Conservation (phyloP, 2,888 invertebrate species). For the Orchesellides sinensis region DNA sequence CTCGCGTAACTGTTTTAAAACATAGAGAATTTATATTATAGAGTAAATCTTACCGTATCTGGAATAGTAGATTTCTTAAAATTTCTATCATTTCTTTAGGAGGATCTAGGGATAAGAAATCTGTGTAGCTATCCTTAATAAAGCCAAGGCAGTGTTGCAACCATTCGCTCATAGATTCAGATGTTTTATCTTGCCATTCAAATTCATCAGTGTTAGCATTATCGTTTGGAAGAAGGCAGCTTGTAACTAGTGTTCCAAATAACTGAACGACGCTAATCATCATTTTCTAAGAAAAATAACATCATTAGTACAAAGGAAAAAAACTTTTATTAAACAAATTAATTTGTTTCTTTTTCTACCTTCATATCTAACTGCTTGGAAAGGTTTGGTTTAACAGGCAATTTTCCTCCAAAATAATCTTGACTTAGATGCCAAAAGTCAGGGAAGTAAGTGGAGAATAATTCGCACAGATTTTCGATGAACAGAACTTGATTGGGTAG, state of each 20-base stretch:
- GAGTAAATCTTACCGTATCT: constrained; percentile 82
- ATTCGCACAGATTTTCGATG: constrained; percentile 87
- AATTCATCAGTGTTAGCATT: constrained; percentile 57
- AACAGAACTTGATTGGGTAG: constrained; percentile 86
- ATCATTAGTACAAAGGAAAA: background rate
- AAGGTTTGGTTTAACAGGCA: constrained; percentile 85
- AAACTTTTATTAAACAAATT: background rate
- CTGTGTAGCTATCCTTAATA: constrained; percentile 87
- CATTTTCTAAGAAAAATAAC: constrained; percentile 79
- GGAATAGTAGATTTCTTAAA: constrained; percentile 89
- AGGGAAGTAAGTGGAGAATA: constrained; percentile 87
- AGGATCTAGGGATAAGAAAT: constrained; percentile 88
- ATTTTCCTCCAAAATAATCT: constrained; percentile 93
- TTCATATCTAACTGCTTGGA: constrained; percentile 88
- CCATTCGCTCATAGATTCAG: constrained; percentile 80
- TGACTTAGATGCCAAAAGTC: constrained; percentile 97
- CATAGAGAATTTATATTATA: background rate
- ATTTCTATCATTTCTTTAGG: constrained; percentile 92
- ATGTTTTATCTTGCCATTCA: constrained; percentile 71
- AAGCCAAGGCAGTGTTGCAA: constrained; percentile 88
- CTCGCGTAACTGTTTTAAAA: too few species aligned
- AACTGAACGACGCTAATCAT: constrained; percentile 86
- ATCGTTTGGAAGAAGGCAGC: constrained; percentile 69
- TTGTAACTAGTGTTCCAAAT: constrained; percentile 83
- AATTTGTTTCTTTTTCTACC: constrained; percentile 77